Base-by-base conservation (phyloP, 2,797 vertebrate species). In the Rhinogobio ventralis region DNA sequence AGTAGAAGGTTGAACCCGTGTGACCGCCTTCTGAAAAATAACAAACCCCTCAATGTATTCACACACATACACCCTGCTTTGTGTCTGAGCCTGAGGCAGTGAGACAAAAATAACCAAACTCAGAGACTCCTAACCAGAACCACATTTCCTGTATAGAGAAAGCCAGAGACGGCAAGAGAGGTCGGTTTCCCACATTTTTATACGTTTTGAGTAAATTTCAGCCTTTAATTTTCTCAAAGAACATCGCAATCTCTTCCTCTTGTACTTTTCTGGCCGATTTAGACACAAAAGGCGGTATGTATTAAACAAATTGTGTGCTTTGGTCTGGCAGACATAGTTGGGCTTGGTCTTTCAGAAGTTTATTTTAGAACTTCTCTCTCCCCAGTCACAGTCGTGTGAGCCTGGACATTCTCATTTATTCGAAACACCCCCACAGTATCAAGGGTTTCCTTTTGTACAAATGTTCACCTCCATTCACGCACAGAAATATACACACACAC, bases 61-160 rank as follows among this genome's bases (percentile, higher is more conserved):
- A 49, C 51, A 86, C 60, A 85, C 81, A 84, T 81, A 82, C 84
- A 66, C 62, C 64, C 77, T 2, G 28, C 28, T 85, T 74, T 79
- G 69, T 79, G 45, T 73, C 55, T 64, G 53, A 87, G 75, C 87
- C 87, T 80, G 64, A 77, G 89, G 87, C 86, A 82, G 82, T 36
- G 55, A 78, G 79, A 87, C 86, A 87, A 82, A 88, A 90, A 90
- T 88, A 90, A 88, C 87, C 82, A 86, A 85, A 83, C 87, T 87
- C 82, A 85, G 81, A 85, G 75, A 69, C 79, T 81, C 88, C 88
- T 94, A 95, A 96, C 92, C 94, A 93, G 91, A 95, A 96, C 93
- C 95, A 95, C 91, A 95, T 96, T 96, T 94, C 83, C 85, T 91
- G 90, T 89, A 88, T 79, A 83, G 39, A 82, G 46, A 20, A 42